Evolutionary conservation across 2,113 vertebrate species (phyloP), one percentile per base, ranked within the genome.

Genomic region (Bufo bufo): DNA sequence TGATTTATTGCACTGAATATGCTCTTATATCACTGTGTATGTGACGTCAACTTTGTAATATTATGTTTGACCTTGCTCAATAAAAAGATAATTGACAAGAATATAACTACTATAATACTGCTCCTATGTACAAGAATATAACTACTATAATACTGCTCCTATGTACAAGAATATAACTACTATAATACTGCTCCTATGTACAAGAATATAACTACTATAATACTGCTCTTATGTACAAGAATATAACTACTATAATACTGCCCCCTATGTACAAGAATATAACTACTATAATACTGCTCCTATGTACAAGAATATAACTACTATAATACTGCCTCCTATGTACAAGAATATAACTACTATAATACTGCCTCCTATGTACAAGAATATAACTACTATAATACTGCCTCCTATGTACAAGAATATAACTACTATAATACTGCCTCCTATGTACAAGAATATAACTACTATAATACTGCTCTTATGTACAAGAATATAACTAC

Each of bases 351-450:
- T 63, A 63, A 19, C 59, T 63, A 63, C 59, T 63, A 58, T 58
- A 58, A 58, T 58, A 58, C 56, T 58, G 12, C 56, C 56, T 58
- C 56, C 56, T 58, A 58, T 58, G 56, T 58, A 58, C 56, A 58
- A 58, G 56, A 58, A 58, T 58, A 72, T 72, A 72, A 72, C 69
- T 72, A 45, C 69, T 72, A 72, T 72, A 72, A 72, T 72, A 45
- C 69, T 72, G 33, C 33, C 10, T 14, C 69, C 33, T 45, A 72
- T 72, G 23, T 72, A 72, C 69, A 72, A 72, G 69, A 72, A 72
- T 45, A 72, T 45, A 72, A 45, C 69, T 45, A 45, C 69, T 72
- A 72, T 72, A 72, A 72, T 72, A 72, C 69, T 69, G 66, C 66
- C 12, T 6, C 33, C 33, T 72, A 72, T 72, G 23, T 72, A 45